Evolutionary conservation across 2,113 vertebrate species (phyloP).

Genomic region (Takifugu flavidus): DNA sequence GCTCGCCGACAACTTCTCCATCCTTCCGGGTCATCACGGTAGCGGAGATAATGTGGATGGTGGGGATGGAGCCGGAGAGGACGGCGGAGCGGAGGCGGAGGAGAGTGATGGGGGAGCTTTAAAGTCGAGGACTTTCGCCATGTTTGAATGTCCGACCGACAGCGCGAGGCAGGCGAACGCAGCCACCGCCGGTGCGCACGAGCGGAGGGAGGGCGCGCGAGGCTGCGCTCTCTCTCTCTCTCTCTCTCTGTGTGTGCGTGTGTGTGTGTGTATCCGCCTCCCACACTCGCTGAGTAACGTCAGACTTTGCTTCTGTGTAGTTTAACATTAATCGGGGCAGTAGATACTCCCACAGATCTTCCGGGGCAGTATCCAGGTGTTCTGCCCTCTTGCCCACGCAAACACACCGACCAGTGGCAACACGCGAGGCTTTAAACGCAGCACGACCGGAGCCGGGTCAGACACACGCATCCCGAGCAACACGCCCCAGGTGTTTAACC

Average conservation of each 20-base stretch:
- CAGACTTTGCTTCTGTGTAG: background rate
- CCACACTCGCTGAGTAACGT: background rate
- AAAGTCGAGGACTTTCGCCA: slow-evolving; percentile 64
- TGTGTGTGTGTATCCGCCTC: background rate
- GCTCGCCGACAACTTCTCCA: slow-evolving; percentile 88
- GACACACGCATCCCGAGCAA: no score
- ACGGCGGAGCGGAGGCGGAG: background rate
- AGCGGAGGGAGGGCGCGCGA: slow-evolving; percentile 55
- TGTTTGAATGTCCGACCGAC: slow-evolving; percentile 54
- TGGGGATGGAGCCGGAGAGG: slow-evolving; percentile 2
- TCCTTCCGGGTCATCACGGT: slow-evolving; percentile 76
- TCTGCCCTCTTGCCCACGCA: no score
- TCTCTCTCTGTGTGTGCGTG: slow-evolving; percentile 8
- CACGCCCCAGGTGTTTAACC: no score
- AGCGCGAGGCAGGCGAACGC: slow-evolving; percentile 22
- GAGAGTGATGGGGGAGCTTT: slow-evolving; percentile 18
- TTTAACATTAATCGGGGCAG: background rate
- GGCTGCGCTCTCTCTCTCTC: slow-evolving; percentile 14
- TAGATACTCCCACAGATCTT: no score
- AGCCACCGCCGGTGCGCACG: slow-evolving; percentile 43
- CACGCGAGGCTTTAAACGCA: no score
- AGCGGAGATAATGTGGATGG: slow-evolving; percentile 42
- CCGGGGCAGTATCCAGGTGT: no score
- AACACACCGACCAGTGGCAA: no score
- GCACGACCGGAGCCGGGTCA: no score